Conservation (phyloP, 2,113 vertebrate species). For the Ciconia boyciana region DNA sequence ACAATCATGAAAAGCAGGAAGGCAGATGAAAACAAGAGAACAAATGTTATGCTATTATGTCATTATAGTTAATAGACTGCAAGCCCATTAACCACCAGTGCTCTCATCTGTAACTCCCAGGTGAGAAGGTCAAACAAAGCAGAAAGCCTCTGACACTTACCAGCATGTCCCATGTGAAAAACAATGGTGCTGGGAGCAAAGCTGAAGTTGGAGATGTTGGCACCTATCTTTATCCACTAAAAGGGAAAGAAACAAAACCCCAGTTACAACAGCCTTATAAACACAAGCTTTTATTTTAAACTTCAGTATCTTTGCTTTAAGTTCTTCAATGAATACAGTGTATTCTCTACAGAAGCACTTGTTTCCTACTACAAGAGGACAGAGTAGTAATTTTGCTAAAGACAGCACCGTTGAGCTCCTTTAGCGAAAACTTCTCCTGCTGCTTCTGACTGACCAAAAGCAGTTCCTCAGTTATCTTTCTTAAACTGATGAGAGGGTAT, state of each 20-base stretch:
- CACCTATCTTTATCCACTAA: conserved; percentile 97
- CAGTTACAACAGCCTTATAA: neutral
- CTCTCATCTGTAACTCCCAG: conserved; percentile 43
- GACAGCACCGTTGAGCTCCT: neutral
- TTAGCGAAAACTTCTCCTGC: neutral
- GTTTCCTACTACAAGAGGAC: neutral
- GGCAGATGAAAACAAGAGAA: conserved; percentile 64
- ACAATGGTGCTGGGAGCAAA: conserved; percentile 94
- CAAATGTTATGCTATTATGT: conserved; percentile 76
- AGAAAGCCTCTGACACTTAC: conserved; percentile 75
- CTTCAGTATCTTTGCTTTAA: neutral
- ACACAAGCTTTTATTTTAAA: neutral
- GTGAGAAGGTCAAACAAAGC: conserved; percentile 68
- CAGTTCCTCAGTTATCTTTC: neutral
- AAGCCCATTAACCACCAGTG: conserved; percentile 63
- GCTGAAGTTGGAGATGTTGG: conserved; percentile 96
- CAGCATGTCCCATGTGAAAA: conserved; percentile 95
- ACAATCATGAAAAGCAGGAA: conserved; percentile 69
- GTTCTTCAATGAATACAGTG: neutral
- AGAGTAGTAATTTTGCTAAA: neutral
- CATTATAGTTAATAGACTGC: conserved; percentile 77
- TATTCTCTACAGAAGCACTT: neutral
- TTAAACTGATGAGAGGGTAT: neutral
- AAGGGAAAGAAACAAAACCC: neutral
- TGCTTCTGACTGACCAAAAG: neutral